phyloP scores from a whole-genome alignment of 2,888 invertebrate species.

The Seira ritae region DNA sequence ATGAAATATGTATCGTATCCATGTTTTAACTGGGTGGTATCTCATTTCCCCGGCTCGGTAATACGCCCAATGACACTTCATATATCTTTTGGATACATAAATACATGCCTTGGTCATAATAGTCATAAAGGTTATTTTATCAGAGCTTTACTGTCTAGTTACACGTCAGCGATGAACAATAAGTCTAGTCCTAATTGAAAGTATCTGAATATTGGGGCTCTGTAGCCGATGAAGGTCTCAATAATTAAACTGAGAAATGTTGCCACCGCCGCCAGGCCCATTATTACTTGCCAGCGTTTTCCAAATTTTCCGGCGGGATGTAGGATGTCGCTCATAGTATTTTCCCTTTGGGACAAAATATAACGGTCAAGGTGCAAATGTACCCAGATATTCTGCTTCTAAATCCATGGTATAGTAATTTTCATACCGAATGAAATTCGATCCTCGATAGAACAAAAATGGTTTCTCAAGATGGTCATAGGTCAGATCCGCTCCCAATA shows the following conservation, averaged over 20 bases:
- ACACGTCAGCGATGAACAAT: conserved; percentile 64
- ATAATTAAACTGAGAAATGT: conserved; percentile 33
- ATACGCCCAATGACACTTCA: conserved; percentile 69
- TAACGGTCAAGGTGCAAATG: too few relatives aligned
- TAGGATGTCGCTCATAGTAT: conserved; percentile 61
- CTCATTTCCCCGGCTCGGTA: conserved; percentile 42
- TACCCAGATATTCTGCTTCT: too few relatives aligned
- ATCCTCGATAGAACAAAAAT: conserved; percentile 39
- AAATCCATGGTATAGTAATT: background rate
- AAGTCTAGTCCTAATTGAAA: conserved; percentile 43
- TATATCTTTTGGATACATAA: conserved; percentile 54
- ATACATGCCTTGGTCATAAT: background rate
- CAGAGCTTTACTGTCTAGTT: background rate
- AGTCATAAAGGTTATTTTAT: background rate
- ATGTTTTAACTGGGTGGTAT: conserved; percentile 61
- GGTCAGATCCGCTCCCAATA: conserved; percentile 47
- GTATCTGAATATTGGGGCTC: conserved; percentile 36
- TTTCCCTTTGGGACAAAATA: too few relatives aligned
- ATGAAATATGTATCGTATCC: conserved; percentile 56
- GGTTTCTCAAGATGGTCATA: conserved; percentile 65
- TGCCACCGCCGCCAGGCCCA: conserved; percentile 49
- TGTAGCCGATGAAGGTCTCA: conserved; percentile 59
- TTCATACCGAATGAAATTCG: conserved; percentile 45
- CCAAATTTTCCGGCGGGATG: conserved; percentile 69
- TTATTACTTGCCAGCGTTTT: conserved; percentile 54